These are phyloP conservation scores for Malurus cyaneus DNA, from an alignment of 2,113 vertebrate species.

Conservation along the genomic window DNA sequence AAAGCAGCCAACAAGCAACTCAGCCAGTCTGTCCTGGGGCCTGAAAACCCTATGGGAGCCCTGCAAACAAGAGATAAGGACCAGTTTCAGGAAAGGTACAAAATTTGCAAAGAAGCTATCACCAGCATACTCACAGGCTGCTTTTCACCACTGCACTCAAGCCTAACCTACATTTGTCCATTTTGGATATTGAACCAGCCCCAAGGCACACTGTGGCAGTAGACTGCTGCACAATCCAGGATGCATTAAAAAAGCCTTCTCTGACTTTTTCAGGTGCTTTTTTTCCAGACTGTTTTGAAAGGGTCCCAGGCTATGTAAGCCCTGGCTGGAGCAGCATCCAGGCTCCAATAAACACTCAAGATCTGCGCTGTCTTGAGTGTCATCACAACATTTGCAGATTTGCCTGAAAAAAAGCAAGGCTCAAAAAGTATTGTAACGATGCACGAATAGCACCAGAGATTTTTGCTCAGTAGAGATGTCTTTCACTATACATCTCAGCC, in stretches of 20 bases:
- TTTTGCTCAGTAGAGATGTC: not conserved
- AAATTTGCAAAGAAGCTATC: not conserved
- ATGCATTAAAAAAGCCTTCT: not conserved
- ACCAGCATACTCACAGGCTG: not conserved
- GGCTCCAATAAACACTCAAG: not conserved
- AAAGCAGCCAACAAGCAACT: not conserved
- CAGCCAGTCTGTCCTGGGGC: not conserved
- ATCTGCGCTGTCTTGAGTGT: not conserved
- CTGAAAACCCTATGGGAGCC: not conserved
- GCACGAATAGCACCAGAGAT: not conserved
- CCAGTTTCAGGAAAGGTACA: not conserved
- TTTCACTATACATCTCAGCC: not conserved
- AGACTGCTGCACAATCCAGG: not conserved
- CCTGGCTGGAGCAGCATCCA: not conserved
- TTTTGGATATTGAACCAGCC: not conserved
- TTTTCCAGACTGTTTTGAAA: not conserved
- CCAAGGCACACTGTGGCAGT: not conserved
- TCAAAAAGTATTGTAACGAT: not conserved
- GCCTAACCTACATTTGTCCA: not conserved
- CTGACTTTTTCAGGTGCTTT: not conserved
- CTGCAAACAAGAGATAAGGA: not conserved
- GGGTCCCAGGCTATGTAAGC: not conserved
- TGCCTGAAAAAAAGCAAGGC: not conserved
- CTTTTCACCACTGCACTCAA: not conserved
- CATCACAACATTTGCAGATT: not conserved